Evolutionary conservation across 1,140 invertebrate species (phyloP), one percentile per base, ranked within the genome.

Genomic region (Episyrphus balteatus): DNA sequence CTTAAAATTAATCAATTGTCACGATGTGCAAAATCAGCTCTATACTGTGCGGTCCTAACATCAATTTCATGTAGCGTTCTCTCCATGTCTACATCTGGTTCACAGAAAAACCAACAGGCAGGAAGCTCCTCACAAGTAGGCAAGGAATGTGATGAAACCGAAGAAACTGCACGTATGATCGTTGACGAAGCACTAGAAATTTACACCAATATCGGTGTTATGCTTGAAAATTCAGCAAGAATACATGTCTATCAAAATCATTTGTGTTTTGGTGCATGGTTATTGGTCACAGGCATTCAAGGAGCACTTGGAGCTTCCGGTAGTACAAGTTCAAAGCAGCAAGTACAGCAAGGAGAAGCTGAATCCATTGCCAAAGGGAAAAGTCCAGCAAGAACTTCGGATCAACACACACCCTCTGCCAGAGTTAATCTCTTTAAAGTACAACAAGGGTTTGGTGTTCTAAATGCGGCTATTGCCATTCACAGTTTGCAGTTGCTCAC

Each of bases 181-280:
- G 66, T 69, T 0, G 81, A 83, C 57, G 81, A 80, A 53, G 79
- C 81, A 60, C 65, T 91, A 37, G 85, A 87, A 66, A 82, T 94
- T 51, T 93, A 89, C 63, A 83, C 82, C 54, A 78, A 79, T 49
- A 82, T 93, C 33, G 84, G 86, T 3, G 79, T 78, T 51, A 81
- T 82, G 13, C 86, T 94, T 48, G 85, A 83, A 66, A 79, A 79
- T 42, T 92, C 89, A 8, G 89, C 89, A 1, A 74, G 90, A 53
- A 86, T 88, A 12, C 62, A 88, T 81, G 79, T 88, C 50, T 79
- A 87, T 50, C 90, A 94, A 73, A 95, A 94, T 72, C 82, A 92
- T 59, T 71, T 92, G 40, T 77, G 92, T 63, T 81, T 90, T 52
- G 88, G 88, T 9, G 82, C 84, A 0, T 94, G 90, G 90, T 73